These are phyloP conservation scores for Oxyura jamaicensis DNA, from an alignment of 2,113 vertebrate species.

Conservation along the genomic window DNA sequence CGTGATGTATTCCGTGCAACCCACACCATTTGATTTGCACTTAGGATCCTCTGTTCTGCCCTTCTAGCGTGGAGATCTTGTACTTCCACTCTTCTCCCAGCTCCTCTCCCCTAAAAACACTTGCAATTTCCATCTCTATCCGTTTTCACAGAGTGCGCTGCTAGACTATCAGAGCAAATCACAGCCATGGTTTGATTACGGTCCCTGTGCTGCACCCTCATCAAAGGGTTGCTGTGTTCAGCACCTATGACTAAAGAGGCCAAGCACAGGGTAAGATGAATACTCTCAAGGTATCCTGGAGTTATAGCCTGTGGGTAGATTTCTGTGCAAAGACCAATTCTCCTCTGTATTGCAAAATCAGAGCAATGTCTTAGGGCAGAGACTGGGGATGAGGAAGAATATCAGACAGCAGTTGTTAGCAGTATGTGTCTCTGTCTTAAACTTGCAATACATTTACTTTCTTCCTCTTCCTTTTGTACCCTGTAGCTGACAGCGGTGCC, in stretches of 20 bases:
- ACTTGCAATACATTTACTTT: constrained; percentile 51
- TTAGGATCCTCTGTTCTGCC: neutral
- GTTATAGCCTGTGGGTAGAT: neutral
- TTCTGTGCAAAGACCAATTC: neutral
- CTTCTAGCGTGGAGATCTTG: neutral
- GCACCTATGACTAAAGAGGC: neutral
- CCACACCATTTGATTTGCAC: neutral
- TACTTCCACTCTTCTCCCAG: neutral
- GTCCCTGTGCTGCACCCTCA: neutral
- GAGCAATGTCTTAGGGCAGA: constrained; percentile 31
- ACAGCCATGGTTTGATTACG: neutral
- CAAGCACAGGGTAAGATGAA: neutral
- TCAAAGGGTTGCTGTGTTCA: neutral
- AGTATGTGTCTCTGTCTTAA: constrained; percentile 38
- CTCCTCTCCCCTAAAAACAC: neutral
- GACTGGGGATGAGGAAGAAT: neutral
- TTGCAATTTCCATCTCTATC: neutral
- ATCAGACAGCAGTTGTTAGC: constrained; percentile 38
- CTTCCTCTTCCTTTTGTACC: constrained; percentile 61
- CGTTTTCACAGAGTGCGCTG: neutral
- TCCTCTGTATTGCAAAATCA: constrained; percentile 13
- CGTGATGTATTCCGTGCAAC: neutral
- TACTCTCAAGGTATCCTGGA: neutral
- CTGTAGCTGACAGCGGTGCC: constrained; percentile 61
- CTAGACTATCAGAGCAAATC: neutral